These are phyloP conservation scores for Cyrtodaria siliqua DNA, from an alignment of 2,888 invertebrate species.

Conservation along the genomic window DNA sequence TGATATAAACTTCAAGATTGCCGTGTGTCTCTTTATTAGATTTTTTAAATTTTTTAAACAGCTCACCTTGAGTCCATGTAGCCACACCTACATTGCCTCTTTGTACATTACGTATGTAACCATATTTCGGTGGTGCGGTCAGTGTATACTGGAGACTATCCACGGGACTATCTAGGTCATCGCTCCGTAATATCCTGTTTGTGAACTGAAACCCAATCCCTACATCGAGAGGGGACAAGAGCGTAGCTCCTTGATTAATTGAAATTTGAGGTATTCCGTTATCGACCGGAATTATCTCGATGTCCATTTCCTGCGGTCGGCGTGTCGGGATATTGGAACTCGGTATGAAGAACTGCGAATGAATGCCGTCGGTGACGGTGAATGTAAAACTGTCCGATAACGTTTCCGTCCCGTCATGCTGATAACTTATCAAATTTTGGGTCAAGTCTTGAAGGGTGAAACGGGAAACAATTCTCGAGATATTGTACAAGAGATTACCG, in stretches of 20 bases:
- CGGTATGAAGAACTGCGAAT: slow-evolving; percentile 83
- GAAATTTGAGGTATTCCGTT: slow-evolving; percentile 82
- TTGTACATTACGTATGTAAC: slow-evolving; percentile 78
- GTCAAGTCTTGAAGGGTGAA: slow-evolving; percentile 84
- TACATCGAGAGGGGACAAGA: slow-evolving; percentile 73
- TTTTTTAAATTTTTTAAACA: too few relatives aligned
- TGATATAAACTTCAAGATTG: too few relatives aligned
- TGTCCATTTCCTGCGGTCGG: slow-evolving; percentile 80
- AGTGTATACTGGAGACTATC: slow-evolving; percentile 78
- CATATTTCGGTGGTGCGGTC: slow-evolving; percentile 78
- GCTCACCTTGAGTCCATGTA: slow-evolving; percentile 85
- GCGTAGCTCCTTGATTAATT: slow-evolving; percentile 81
- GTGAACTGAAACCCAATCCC: slow-evolving; percentile 80
- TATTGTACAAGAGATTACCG: slow-evolving; percentile 82
- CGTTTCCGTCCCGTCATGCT: slow-evolving; percentile 85
- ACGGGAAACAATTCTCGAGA: slow-evolving; percentile 72
- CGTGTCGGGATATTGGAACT: slow-evolving; percentile 78
- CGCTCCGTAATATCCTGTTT: slow-evolving; percentile 76
- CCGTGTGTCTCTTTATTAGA: too few relatives aligned
- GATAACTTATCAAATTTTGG: slow-evolving; percentile 83
- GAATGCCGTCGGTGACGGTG: slow-evolving; percentile 84
- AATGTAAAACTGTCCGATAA: slow-evolving; percentile 83
- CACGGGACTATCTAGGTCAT: slow-evolving; percentile 82
- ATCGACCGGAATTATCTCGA: slow-evolving; percentile 84
- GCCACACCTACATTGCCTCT: slow-evolving; percentile 72